Conservation (phyloP, 1,140 invertebrate genomes). For the Achroia grisella region DNA sequence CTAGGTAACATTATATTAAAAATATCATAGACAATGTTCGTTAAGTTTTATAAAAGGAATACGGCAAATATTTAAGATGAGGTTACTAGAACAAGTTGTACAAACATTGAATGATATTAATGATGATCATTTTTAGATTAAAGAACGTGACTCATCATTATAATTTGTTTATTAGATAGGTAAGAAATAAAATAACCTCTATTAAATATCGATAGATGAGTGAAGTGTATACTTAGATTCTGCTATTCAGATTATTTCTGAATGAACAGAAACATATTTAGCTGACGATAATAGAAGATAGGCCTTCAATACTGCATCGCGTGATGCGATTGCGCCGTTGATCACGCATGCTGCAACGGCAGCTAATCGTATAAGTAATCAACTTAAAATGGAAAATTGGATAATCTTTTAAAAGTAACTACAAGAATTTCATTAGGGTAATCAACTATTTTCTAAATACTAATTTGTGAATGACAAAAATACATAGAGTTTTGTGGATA, state of each 20-base stretch:
- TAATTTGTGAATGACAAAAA: not conserved
- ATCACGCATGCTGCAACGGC: slow-evolving; percentile 37
- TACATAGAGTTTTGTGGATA: no score
- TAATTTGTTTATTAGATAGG: not conserved
- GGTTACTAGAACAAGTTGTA: slow-evolving; percentile 27
- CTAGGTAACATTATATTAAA: slow-evolving; percentile 16
- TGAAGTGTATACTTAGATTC: not conserved
- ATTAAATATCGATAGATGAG: not conserved
- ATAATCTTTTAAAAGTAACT: slow-evolving; percentile 48
- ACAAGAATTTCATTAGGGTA: slow-evolving; percentile 24
- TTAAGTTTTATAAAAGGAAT: slow-evolving; percentile 22
- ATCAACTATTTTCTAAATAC: slow-evolving; percentile 35
- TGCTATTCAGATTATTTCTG: not conserved
- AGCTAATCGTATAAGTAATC: slow-evolving; percentile 38
- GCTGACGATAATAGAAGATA: slow-evolving; percentile 4
- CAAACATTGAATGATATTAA: slow-evolving; percentile 17
- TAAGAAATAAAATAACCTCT: not conserved
- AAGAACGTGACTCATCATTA: slow-evolving; percentile 11
- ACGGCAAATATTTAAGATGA: slow-evolving; percentile 19
- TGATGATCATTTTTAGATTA: slow-evolving; percentile 9
- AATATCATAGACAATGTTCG: slow-evolving; percentile 23
- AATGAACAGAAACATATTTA: slow-evolving; percentile 12
- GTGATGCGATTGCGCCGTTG: slow-evolving; percentile 29
- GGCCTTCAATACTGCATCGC: slow-evolving; percentile 24
- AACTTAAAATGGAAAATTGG: slow-evolving; percentile 50